A percentile compares a stretch with the other conserved stretches of the same genome.
phyloP scores from a whole-genome alignment of 2,113 vertebrate genomes.

The Chaetops frenatus region DNA sequence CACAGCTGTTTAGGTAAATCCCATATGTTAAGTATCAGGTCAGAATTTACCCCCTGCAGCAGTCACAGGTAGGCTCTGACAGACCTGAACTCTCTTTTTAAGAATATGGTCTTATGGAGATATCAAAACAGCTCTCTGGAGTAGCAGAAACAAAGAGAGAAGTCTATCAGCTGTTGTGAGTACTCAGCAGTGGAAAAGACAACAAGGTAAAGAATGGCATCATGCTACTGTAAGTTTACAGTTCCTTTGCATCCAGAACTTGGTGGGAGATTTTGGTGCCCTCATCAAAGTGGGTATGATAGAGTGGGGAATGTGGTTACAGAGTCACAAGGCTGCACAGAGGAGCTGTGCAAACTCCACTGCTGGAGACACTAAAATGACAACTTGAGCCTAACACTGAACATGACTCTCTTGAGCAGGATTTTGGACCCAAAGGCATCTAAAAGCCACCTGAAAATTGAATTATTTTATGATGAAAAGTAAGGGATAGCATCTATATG shows the following conservation, averaged over 20 bases:
- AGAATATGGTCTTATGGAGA: background rate
- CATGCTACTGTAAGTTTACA: background rate
- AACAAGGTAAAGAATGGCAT: background rate
- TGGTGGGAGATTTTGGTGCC: background rate
- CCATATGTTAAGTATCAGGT: background rate
- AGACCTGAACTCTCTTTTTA: background rate
- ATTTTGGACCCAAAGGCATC: background rate
- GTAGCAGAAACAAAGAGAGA: background rate
- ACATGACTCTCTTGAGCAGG: background rate
- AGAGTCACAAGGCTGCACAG: background rate
- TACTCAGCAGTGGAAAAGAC: background rate
- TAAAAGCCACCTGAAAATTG: background rate
- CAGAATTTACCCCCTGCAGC: background rate
- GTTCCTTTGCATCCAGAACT: background rate
- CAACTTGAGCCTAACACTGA: background rate
- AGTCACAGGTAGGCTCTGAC: background rate
- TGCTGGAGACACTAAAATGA: background rate
- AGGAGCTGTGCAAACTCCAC: background rate
- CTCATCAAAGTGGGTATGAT: background rate
- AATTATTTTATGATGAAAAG: background rate
- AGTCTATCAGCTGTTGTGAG: background rate
- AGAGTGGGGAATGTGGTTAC: background rate
- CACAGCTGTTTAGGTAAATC: background rate
- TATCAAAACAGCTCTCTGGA: background rate
- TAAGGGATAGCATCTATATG: background rate